Evolutionary conservation across 2,888 invertebrate species (phyloP).

Genomic region (Parnassius orleans): DNA sequence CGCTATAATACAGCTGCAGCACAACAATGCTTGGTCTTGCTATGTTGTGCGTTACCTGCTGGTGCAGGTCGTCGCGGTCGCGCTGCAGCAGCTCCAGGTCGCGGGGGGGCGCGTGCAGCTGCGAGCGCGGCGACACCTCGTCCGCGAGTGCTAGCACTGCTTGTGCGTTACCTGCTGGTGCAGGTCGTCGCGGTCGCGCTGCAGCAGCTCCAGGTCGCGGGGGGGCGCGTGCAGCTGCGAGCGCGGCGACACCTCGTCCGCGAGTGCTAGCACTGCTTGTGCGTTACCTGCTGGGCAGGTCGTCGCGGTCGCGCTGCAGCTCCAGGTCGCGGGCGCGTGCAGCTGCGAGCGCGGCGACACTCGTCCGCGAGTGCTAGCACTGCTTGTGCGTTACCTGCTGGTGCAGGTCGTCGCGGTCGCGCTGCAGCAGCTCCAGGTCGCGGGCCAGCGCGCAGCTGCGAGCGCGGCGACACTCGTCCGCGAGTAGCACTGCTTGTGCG

Average conservation of each 20-base stretch:
- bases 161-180: slow-evolving; percentile 81
- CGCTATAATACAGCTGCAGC: slow-evolving; percentile 5
- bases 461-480: slow-evolving; percentile 44
- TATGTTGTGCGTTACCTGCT: slow-evolving; percentile 44
- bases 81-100: no score
- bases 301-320: slow-evolving; percentile 84
- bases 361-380: slow-evolving; percentile 43
- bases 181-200: slow-evolving; percentile 85
- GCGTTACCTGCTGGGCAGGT: slow-evolving; percentile 86
- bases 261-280: slow-evolving; percentile 34
- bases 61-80: no score
- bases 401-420: slow-evolving; percentile 86
- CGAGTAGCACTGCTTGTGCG: slow-evolving; percentile 35
- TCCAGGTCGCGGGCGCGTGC: slow-evolving; percentile 81
- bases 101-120: no score
- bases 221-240: slow-evolving; percentile 64
- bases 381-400: slow-evolving; percentile 82
- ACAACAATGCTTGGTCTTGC: no score
- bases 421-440: slow-evolving; percentile 83
- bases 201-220: slow-evolving; percentile 83
- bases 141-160: no score
- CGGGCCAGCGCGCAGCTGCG: slow-evolving; percentile 70
- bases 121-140: no score
- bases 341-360: slow-evolving; percentile 44
- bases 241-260: slow-evolving; percentile 43